phyloP scores from a whole-genome alignment of 2,113 vertebrate genomes.

The Cyprinodon brontotheroides region DNA sequence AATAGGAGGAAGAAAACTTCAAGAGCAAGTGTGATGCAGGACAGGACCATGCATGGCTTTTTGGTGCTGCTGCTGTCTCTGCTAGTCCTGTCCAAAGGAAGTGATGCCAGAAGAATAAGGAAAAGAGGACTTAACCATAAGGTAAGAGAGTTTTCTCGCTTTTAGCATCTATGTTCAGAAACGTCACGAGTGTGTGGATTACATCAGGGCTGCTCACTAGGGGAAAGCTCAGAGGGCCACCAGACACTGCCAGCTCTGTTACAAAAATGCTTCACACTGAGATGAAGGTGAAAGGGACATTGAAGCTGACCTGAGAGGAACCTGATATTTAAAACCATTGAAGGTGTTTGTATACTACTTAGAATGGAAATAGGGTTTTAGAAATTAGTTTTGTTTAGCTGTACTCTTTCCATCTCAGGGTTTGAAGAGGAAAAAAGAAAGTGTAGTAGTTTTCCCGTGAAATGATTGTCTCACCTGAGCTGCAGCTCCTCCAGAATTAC shows the following conservation, averaged over 20 bases:
- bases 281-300: constrained; percentile 52
- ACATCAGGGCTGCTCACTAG: background rate
- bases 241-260: constrained; percentile 36
- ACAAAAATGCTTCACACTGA: constrained; percentile 40
- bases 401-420: too few species aligned
- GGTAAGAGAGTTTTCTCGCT: constrained; percentile 61
- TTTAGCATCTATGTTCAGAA: constrained; percentile 3
- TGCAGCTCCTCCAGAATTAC: too few species aligned
- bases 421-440: too few species aligned
- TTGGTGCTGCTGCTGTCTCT: constrained; percentile 67
- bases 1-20: constrained; percentile 16
- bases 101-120: constrained; percentile 69
- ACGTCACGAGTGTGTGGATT: background rate
- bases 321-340: background rate
- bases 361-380: too few species aligned
- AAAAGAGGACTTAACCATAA: constrained; percentile 81
- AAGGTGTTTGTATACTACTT: too few species aligned
- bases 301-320: constrained; percentile 27
- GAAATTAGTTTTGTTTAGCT: too few species aligned
- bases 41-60: constrained; percentile 66
- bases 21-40: constrained; percentile 30
- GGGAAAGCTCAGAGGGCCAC: constrained; percentile 36
- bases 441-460: too few species aligned
- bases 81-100: constrained; percentile 72
- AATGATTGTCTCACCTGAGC: too few species aligned